Evolutionary conservation across 2,797 vertebrate genomes (phyloP).

Genomic region (Adelosebastes latens): DNA sequence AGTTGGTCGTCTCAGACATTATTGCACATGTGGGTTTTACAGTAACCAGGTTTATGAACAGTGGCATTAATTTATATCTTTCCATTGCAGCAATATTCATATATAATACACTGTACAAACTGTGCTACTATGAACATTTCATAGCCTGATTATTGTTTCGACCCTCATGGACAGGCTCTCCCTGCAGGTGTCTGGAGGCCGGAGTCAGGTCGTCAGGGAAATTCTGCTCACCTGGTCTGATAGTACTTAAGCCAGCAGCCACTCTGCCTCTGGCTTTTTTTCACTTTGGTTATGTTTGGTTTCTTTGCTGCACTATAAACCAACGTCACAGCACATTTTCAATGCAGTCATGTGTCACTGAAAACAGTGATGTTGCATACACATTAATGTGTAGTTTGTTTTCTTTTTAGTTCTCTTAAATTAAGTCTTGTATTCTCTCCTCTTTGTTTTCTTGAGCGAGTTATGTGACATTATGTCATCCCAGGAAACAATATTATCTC

Average conservation of each 20-base stretch:
- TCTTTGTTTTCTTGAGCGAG: neutral
- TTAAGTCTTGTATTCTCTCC: neutral
- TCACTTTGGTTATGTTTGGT: neutral
- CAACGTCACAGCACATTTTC: neutral
- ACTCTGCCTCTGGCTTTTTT: neutral
- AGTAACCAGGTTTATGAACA: neutral
- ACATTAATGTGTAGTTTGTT: neutral
- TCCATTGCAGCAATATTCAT: neutral
- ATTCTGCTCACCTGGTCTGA: constrained; percentile 12
- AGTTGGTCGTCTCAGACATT: no score
- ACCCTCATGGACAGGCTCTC: neutral
- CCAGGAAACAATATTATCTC: neutral
- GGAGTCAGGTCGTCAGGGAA: neutral
- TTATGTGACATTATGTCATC: neutral
- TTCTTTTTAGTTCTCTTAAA: neutral
- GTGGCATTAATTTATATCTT: neutral
- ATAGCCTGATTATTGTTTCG: neutral
- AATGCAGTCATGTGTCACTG: neutral
- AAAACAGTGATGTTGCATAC: neutral
- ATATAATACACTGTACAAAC: neutral
- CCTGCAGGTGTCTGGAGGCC: neutral
- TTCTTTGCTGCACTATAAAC: neutral
- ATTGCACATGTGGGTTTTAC: no score
- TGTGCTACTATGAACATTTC: neutral
- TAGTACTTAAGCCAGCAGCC: neutral